These are phyloP conservation scores for Grus americana DNA, from an alignment of 2,113 vertebrate genomes.

Conservation along the genomic window DNA sequence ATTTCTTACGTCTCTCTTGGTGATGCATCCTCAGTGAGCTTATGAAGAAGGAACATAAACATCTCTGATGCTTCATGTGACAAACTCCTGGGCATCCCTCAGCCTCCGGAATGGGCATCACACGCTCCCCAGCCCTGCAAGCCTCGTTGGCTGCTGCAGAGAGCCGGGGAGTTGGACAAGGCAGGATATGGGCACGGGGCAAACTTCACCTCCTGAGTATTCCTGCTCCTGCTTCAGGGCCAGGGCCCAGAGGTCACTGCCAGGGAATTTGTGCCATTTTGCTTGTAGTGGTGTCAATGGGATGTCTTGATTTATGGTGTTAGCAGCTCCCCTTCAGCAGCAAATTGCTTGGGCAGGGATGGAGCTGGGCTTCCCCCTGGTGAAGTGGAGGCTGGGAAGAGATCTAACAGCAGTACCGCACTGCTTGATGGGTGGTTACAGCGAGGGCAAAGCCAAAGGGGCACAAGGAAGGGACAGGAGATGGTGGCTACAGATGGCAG, in stretches of 20 bases:
- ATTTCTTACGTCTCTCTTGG: background rate
- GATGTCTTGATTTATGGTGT: background rate
- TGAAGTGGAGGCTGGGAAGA: background rate
- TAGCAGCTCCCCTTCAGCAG: background rate
- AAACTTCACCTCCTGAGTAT: background rate
- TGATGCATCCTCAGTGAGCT: background rate
- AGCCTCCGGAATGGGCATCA: background rate
- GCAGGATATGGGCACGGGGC: background rate
- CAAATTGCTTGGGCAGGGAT: background rate
- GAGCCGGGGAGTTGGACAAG: background rate
- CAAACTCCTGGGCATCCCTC: background rate
- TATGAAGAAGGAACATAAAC: background rate
- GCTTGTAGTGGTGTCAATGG: background rate
- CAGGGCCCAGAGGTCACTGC: background rate
- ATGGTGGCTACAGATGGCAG: background rate
- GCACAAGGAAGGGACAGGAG: background rate
- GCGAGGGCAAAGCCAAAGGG: fast-evolving
- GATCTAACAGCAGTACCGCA: background rate
- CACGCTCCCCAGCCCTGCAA: background rate
- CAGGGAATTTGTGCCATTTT: no score
- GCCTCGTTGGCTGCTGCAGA: background rate
- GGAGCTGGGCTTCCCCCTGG: background rate
- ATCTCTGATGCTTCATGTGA: background rate
- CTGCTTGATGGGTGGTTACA: background rate
- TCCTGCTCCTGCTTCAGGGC: background rate